phyloP scores from a whole-genome alignment of 2,888 invertebrate genomes.

The Disparrhopalites patrizii region DNA sequence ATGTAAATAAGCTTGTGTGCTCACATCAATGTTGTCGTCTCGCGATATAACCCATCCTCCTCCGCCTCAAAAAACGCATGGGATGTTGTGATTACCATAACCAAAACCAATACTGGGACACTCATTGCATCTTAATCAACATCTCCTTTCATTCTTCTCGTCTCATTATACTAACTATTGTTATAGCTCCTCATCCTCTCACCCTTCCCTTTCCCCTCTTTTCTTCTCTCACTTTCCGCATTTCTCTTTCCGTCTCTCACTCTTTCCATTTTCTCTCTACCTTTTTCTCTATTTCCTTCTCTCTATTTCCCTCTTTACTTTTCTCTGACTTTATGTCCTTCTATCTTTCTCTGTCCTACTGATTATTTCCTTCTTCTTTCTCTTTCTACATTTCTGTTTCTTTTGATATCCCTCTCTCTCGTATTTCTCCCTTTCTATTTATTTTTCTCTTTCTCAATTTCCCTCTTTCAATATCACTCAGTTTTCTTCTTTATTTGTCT shows the following conservation, averaged over 20 bases:
- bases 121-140: constrained; percentile 37
- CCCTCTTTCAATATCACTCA: no score
- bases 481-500: no score
- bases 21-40: constrained; percentile 1
- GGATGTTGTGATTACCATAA: constrained; percentile 20
- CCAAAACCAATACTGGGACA: constrained; percentile 34
- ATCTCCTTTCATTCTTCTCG: constrained; percentile 9
- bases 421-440: no score
- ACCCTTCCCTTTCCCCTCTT: neutral
- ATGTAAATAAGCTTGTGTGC: neutral
- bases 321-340: no score
- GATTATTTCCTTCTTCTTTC: neutral
- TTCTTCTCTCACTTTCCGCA: no score
- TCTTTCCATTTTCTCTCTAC: no score
- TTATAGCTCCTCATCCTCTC: neutral
- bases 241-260: no score
- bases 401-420: neutral
- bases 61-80: neutral
- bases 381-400: neutral
- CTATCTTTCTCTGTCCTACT: no score
- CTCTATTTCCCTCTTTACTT: no score
- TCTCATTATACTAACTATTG: neutral
- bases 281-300: no score
- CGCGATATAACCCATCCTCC: neutral
- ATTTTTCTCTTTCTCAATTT: no score